Evolutionary conservation across 1,140 invertebrate species (phyloP).

Genomic region (Papilio glaucus): DNA sequence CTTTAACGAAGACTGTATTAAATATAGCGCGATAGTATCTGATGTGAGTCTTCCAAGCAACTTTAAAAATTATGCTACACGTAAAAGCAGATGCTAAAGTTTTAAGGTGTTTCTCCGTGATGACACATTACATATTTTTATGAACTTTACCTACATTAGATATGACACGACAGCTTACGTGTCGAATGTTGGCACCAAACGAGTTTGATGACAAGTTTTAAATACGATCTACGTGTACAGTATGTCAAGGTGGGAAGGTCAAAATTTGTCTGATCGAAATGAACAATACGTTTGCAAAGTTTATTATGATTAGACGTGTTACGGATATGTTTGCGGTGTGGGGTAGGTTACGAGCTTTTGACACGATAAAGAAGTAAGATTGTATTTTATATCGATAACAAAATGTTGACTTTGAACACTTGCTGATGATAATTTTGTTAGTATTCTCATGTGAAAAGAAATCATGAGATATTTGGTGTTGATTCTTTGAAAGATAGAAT

Average conservation of each 20-base stretch:
- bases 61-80: background rate
- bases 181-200: slow-evolving; percentile 8
- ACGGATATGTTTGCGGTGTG: slow-evolving; percentile 15
- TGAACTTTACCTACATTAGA: slow-evolving; percentile 23
- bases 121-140: slow-evolving; percentile 25
- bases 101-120: background rate
- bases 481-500: too few species aligned
- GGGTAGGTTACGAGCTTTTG: slow-evolving; percentile 31
- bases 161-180: slow-evolving; percentile 21
- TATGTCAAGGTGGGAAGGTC: background rate
- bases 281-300: background rate
- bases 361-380: slow-evolving; percentile 26
- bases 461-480: background rate
- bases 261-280: background rate
- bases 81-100: background rate
- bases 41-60: background rate
- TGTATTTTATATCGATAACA: slow-evolving; percentile 10
- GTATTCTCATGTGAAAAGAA: slow-evolving; percentile 3
- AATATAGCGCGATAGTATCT: background rate
- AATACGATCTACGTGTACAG: background rate
- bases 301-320: slow-evolving; percentile 30
- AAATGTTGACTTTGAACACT: slow-evolving; percentile 16
- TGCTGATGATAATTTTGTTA: background rate
- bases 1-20: background rate
- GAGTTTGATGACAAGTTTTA: slow-evolving; percentile 23